A percentile compares a stretch with the other conserved stretches of the same genome.
These are phyloP conservation scores for Botia almorhae DNA, from an alignment of 2,797 vertebrate species.

Conservation along the genomic window DNA sequence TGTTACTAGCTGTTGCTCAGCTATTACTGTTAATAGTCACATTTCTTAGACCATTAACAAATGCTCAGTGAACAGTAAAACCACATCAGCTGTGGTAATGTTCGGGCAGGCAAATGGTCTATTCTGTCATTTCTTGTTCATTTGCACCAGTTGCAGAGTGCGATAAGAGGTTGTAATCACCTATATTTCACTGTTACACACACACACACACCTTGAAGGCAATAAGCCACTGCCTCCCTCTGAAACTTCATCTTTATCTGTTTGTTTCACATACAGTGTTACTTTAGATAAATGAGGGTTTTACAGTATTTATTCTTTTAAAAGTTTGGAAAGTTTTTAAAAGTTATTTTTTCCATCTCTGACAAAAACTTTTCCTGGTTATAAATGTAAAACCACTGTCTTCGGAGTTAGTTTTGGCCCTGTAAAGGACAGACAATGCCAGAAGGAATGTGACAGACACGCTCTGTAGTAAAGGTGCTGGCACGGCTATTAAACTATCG, in stretches of 20 bases:
- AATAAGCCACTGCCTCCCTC: not conserved
- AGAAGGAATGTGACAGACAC: conserved; percentile 20
- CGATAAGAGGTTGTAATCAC: not conserved
- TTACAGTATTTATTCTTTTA: not conserved
- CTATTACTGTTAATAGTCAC: not conserved
- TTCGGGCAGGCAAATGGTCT: not conserved
- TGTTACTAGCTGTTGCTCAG: too few species aligned
- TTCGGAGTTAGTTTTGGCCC: not conserved
- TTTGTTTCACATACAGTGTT: not conserved
- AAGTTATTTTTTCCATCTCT: not conserved
- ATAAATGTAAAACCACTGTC: too few species aligned
- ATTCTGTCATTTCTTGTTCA: not conserved
- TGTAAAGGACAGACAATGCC: not conserved
- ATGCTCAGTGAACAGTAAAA: not conserved
- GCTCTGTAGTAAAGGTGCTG: conserved; percentile 25
- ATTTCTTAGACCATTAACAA: not conserved
- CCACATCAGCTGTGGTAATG: not conserved
- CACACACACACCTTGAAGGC: not conserved
- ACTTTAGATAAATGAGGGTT: not conserved
- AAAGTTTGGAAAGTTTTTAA: not conserved
- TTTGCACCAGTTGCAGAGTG: not conserved
- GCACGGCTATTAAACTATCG: conserved; percentile 18
- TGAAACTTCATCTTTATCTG: not conserved
- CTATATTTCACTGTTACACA: not conserved
- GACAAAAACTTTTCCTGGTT: too few species aligned